Base-by-base conservation (phyloP, 2,888 invertebrate genomes). In the Melanchra persicariae region DNA sequence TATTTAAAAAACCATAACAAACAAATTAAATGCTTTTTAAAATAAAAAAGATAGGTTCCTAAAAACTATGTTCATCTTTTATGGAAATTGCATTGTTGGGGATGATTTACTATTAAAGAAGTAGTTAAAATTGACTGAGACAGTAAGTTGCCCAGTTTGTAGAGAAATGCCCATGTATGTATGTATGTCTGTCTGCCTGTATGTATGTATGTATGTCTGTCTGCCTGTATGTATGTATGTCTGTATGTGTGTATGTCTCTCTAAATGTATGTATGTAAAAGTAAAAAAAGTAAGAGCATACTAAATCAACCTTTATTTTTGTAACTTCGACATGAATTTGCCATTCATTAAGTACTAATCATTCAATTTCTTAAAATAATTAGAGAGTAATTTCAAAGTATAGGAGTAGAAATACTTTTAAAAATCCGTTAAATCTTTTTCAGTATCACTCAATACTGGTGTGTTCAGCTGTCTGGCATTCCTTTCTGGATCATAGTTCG, bases 401-500 rank as follows among this genome's bases (percentile, higher is more conserved):
- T 64, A 54, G 40, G 54, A 64, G 30, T 55, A 55, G 55, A 55
- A 63, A 52, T 37, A 57, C 37, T 37, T 40, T 37, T n/a, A 57
- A 57, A 51, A 51, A 51, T 51, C 49, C 49, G 49, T 51, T 51
- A 51, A 51, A 51, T 51, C 49, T 60, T 60, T 60, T 60, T 60
- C 60, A 60, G 60, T 60, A 60, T 60, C 60, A 60, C 43, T 60
- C 60, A 60, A 60, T 40, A 60, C 60, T 60, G 60, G 60, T 60
- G 60, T 60, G 60, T 60, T 60, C 60, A 60, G 43, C 60, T 60
- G 43, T 60, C 43, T 47, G 43, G 43, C 60, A 60, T 60, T 72
- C 67, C 66, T 67, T 51, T 51, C 49, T 51, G 49, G 49, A 51
- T 51, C 49, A 51, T 51, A 65, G 73, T 64, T 74, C 73, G 65